phyloP scores from a whole-genome alignment of 2,113 vertebrate species.

The Trogon surrucura region DNA sequence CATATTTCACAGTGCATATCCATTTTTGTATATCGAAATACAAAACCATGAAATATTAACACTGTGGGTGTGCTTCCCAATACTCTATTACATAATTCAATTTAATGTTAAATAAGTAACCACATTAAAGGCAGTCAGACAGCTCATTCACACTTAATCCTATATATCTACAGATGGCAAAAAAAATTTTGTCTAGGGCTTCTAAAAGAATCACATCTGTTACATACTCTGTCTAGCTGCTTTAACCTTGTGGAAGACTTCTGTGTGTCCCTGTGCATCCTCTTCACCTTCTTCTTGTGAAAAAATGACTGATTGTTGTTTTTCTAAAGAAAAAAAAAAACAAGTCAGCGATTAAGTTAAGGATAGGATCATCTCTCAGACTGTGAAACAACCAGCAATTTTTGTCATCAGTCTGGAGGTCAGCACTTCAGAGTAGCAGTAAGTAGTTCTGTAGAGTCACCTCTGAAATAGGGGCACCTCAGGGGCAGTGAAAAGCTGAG shows the following conservation, averaged over 20 bases:
- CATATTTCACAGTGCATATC: not conserved
- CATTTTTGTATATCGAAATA: not conserved
- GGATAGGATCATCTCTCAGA: not conserved
- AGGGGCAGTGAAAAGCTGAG: not conserved
- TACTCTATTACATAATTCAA: not conserved
- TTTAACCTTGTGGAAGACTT: not conserved
- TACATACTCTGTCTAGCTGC: not conserved
- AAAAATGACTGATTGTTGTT: not conserved
- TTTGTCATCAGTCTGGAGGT: not conserved
- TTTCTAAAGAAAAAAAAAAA: not conserved
- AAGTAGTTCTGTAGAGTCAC: not conserved
- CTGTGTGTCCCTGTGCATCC: not conserved
- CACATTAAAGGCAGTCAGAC: not conserved
- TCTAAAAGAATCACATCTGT: not conserved
- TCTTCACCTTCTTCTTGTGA: not conserved
- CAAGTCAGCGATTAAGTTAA: not conserved
- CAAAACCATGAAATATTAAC: not conserved
- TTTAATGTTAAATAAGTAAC: not conserved
- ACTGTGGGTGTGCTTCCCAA: rapidly evolving
- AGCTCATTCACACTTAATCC: not conserved
- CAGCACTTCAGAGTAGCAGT: not conserved
- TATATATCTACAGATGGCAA: not conserved
- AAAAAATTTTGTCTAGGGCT: not conserved
- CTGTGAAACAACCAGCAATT: not conserved
- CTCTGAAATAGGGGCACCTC: not conserved